Base-by-base conservation (phyloP, 2,113 vertebrate genomes). In the Addax nasomaculatus region DNA sequence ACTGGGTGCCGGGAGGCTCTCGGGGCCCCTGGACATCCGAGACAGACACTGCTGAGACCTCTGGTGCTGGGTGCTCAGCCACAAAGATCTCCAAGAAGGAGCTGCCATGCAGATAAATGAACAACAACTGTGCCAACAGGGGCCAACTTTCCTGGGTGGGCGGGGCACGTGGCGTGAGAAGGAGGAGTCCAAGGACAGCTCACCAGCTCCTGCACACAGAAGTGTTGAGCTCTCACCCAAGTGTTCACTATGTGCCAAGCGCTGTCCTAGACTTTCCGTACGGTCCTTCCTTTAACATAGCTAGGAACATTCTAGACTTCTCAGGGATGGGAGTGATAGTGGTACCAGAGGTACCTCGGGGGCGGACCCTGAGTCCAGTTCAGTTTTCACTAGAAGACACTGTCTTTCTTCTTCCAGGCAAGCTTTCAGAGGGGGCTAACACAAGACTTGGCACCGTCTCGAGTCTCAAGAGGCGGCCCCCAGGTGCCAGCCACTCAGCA, bases 111-210 rank as follows among this genome's bases (percentile, higher is more conserved):
- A 45, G 51, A 19, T 5, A 1, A 53, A 36, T 53, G 25, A 58
- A 53, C 17, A 49, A 4, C 33, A 58, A 30, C 27, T 15, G 4
- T 5, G n/a, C 51, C 4, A 10, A 67, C 17, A 51, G 1, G 11
- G 27, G 39, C 16, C 33, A 10, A 2, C 51, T 12, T 14, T 7
- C 6, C 0, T 1, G 19, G 58, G 79, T 8, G 11, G 30, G 67
- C 25, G 2, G 36, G 49, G 25, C 16, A 11, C 21, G 16, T 0
- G 17, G 45, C 6, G 1, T 47, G 89, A 29, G n/a, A 1, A 47
- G 43, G 10, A 9, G 21, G 30, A 3, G 27, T 10, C 7, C 10
- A 1, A 21, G 62, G 53, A 29, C 39, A 2, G 3, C 19, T 33
- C 29, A 30, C 6, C 25, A 33, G 16, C 27, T 62, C 49, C 58